phyloP scores from a whole-genome alignment of 2,113 vertebrate species.

The Triplophysa siluroides region DNA sequence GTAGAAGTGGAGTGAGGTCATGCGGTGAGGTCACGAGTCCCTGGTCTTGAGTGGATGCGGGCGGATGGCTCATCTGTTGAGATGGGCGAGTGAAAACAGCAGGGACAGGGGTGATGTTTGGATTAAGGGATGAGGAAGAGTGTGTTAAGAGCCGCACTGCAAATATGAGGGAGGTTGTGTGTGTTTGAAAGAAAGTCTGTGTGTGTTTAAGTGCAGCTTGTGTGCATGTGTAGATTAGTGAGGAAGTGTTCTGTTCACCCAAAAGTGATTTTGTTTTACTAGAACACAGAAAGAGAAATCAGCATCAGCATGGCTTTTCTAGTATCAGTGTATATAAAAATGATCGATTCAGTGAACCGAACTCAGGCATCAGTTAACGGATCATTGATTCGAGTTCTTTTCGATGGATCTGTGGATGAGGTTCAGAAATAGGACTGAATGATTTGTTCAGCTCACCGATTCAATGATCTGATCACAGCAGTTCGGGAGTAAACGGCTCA shows the following conservation, averaged over 20 bases:
- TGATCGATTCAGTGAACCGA: too few relatives aligned
- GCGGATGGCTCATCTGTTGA: neutral
- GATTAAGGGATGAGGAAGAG: slow-evolving; percentile 45
- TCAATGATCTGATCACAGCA: too few relatives aligned
- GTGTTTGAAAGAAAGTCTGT: slow-evolving; percentile 39
- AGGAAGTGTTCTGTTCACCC: neutral
- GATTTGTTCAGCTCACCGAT: too few relatives aligned
- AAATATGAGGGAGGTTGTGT: slow-evolving; percentile 27
- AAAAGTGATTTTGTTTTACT: too few relatives aligned
- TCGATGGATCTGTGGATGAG: too few relatives aligned
- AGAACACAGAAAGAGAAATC: too few relatives aligned
- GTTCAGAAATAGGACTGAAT: too few relatives aligned
- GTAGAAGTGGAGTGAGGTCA: slow-evolving; percentile 39
- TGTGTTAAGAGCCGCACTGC: slow-evolving; percentile 39
- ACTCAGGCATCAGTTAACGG: too few relatives aligned
- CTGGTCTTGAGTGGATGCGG: neutral
- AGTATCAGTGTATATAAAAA: too few relatives aligned
- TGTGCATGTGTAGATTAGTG: slow-evolving; percentile 8
- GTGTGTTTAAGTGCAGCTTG: slow-evolving; percentile 8
- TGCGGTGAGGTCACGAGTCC: neutral
- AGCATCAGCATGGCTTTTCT: too few relatives aligned
- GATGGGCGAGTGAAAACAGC: slow-evolving; percentile 38
- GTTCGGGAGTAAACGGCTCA: too few relatives aligned
- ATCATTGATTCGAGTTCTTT: too few relatives aligned
- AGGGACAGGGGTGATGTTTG: slow-evolving; percentile 46